A percentile compares a stretch with the other conserved stretches of the same genome.
These are phyloP conservation scores for Sebastolobus alascanus DNA, from an alignment of 2,797 vertebrate species.

Conservation along the genomic window DNA sequence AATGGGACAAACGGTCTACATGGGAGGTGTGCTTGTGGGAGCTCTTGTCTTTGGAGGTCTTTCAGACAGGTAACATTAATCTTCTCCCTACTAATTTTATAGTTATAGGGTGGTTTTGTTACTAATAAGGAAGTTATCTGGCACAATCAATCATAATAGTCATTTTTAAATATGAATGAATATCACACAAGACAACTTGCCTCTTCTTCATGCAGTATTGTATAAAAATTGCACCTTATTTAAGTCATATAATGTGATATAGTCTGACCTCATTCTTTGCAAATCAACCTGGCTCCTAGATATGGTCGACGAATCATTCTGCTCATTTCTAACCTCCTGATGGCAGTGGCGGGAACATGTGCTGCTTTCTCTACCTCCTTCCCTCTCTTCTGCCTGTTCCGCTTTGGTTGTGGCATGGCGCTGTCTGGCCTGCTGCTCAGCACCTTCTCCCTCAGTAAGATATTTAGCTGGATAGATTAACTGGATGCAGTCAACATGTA, in stretches of 20 bases:
- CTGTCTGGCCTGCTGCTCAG: constrained; percentile 89
- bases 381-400: constrained; percentile 83
- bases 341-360: constrained; percentile 87
- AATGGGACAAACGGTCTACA: constrained; percentile 92
- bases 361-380: constrained; percentile 86
- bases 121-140: no score
- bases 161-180: no score
- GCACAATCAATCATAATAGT: no score
- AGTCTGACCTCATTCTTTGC: no score
- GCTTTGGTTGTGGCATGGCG: constrained; percentile 88
- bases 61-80: constrained; percentile 87
- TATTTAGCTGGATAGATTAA: constrained; percentile 34
- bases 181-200: no score
- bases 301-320: constrained; percentile 90
- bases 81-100: neutral
- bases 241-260: neutral
- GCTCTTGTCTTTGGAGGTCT: constrained; percentile 88
- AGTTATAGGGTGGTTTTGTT: neutral
- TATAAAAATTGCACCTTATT: neutral
- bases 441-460: constrained; percentile 90
- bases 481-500: neutral
- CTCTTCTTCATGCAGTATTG: neutral
- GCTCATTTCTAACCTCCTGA: constrained; percentile 85
- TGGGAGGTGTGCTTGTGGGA: constrained; percentile 92
- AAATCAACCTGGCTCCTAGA: constrained; percentile 64